These are phyloP conservation scores for Phocides pigmalion DNA, from an alignment of 1,140 invertebrate genomes.

Conservation along the genomic window DNA sequence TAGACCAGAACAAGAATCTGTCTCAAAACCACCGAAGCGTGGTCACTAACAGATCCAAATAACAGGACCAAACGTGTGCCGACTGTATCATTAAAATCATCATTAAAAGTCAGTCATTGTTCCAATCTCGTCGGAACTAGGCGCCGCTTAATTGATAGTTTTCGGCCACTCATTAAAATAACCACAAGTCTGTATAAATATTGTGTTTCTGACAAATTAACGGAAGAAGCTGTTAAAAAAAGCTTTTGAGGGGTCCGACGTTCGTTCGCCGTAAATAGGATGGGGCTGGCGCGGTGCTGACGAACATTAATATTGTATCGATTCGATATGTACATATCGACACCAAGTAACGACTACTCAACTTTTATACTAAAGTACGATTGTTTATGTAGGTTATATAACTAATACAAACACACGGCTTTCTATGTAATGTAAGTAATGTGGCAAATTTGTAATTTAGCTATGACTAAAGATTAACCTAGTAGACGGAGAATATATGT, in stretches of 20 bases:
- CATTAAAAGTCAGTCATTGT: slow-evolving; percentile 46
- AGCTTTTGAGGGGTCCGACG: slow-evolving; percentile 41
- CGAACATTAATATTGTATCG: slow-evolving; percentile 9
- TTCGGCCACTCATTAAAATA: slow-evolving; percentile 60
- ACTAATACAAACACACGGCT: no score
- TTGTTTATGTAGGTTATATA: no score
- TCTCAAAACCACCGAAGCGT: neutral
- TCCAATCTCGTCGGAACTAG: slow-evolving; percentile 51
- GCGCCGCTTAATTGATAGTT: slow-evolving; percentile 77
- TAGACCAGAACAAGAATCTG: neutral
- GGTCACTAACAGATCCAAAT: neutral
- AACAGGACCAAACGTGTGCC: slow-evolving; percentile 14
- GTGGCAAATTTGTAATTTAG: no score
- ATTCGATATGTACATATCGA: neutral
- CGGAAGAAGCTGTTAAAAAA: slow-evolving; percentile 58
- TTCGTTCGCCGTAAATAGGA: slow-evolving; percentile 43
- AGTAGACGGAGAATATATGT: no score
- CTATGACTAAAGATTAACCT: no score
- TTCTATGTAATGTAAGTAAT: no score
- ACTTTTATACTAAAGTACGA: no score
- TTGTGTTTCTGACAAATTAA: slow-evolving; percentile 76
- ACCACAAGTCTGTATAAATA: slow-evolving; percentile 65
- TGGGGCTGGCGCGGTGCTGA: slow-evolving; percentile 3
- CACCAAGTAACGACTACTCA: neutral
- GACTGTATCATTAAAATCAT: slow-evolving; percentile 48